Conservation (phyloP, 2,888 invertebrate species). For the Epinotia nisella region DNA sequence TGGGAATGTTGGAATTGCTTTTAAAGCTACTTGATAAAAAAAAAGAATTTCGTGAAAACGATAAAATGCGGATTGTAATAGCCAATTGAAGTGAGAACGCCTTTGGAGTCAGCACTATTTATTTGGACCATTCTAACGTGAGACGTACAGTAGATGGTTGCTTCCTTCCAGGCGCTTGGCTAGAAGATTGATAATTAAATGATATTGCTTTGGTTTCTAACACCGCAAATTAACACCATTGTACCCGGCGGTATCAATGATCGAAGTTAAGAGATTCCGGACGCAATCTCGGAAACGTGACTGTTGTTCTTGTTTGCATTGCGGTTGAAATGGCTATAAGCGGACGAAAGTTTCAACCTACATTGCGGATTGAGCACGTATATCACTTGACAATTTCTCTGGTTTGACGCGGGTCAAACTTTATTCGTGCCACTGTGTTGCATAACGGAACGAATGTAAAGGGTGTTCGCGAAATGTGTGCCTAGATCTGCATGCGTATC, state of each 20-base stretch:
- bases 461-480: slow-evolving; percentile 62
- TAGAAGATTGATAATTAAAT: slow-evolving; percentile 63
- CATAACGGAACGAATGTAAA: slow-evolving; percentile 77
- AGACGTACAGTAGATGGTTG: slow-evolving; percentile 63
- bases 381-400: slow-evolving; percentile 76
- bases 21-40: slow-evolving; percentile 13
- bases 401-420: slow-evolving; percentile 68
- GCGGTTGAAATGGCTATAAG: slow-evolving; percentile 71
- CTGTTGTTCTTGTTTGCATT: slow-evolving; percentile 74
- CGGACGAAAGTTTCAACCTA: slow-evolving; percentile 80
- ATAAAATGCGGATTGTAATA: slow-evolving; percentile 19
- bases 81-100: slow-evolving; percentile 30
- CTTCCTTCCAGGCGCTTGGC: slow-evolving; percentile 64
- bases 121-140: slow-evolving; percentile 78
- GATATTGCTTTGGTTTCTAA: slow-evolving; percentile 55
- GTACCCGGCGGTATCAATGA: slow-evolving; percentile 59
- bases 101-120: slow-evolving; percentile 58
- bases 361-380: slow-evolving; percentile 70
- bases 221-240: slow-evolving; percentile 63
- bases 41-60: slow-evolving; percentile 8
- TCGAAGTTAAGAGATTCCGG: slow-evolving; percentile 57
- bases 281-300: slow-evolving; percentile 73
- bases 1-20: slow-evolving; percentile 30
- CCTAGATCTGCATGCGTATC: slow-evolving; percentile 57
- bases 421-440: slow-evolving; percentile 75